phyloP scores from a whole-genome alignment of 2,113 vertebrate species.

The Himantopus leucocephalus region DNA sequence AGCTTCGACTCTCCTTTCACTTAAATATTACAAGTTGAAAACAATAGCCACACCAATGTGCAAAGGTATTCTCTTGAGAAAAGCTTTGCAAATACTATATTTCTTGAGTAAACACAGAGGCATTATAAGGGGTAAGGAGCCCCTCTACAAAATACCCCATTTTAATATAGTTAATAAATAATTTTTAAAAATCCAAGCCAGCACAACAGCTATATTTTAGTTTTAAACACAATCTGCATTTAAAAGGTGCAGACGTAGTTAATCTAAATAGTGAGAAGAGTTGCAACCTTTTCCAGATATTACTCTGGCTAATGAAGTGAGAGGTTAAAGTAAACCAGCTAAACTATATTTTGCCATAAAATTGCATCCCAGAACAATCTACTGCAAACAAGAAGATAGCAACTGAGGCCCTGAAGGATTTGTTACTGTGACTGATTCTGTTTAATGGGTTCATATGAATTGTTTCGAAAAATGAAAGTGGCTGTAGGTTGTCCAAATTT shows the following conservation, averaged over 20 bases:
- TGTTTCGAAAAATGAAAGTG: not conserved
- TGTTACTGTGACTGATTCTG: not conserved
- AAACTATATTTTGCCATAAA: slow-evolving; percentile 2
- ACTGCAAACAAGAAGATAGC: not conserved
- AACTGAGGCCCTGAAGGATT: slow-evolving; percentile 3
- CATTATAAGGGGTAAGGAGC: not conserved
- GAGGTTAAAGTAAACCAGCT: slow-evolving; percentile 7
- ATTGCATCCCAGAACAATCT: not conserved
- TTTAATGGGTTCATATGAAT: not conserved
- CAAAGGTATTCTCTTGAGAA: not conserved
- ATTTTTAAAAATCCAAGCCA: accelerated
- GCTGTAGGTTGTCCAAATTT: not conserved
- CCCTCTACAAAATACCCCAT: not conserved
- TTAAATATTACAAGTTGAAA: not conserved
- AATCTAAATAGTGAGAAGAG: not conserved
- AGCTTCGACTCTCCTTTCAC: not conserved
- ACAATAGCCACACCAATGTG: not conserved
- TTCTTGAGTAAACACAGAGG: not conserved
- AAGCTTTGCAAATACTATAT: not conserved
- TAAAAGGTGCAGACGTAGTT: not conserved
- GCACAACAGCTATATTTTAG: not conserved
- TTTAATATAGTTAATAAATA: not conserved
- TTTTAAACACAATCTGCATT: not conserved
- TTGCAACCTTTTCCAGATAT: not conserved
- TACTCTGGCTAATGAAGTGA: not conserved